Base-by-base conservation (phyloP, 2,113 vertebrate species). In the Thermophis baileyi region DNA sequence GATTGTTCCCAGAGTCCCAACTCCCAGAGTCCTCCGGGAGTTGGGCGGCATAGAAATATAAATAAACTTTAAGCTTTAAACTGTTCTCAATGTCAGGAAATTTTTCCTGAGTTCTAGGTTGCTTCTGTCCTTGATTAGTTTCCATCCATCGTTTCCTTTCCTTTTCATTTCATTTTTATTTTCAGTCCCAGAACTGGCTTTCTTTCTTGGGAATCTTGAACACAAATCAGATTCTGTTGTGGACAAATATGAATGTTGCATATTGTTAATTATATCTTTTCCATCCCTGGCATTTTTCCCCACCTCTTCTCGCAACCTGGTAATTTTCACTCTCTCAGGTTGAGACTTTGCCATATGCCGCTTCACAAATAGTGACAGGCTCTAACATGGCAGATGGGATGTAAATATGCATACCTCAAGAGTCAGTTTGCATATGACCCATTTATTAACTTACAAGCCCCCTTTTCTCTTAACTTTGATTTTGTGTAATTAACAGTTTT, bases 231-330 rank as follows among this genome's bases (percentile, higher is more conserved):
- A 53, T 18, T 93, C 81, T 89, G 30, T 22, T 91, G 63, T 89
- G 63, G 90, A 85, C 88, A 94, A 63, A 86, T 0, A 90, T 18
- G 85, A 0, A 86, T 88, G 60, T 8, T 85, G 44, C 57, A 94
- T 92, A 94, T 91, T 27, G 90, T 94, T 91, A 88, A 69, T 81
- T 55, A 93, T 92, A 92, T 85, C 92, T 93, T 24, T 89, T 89
- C 88, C 55, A 54, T 85, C 57, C 8, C 87, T 40, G 24, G 27
- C 55, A 50, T 22, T 14, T 30, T 16, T 12, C 1, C 27, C 6
- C 14, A 9, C 6, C 86, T n/a, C 49, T 18, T 81, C n/a, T 44
- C 11, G 30, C 30, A 55, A 35, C 11, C 27, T 47, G 44, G 40
- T 91, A 35, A 90, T 54, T 93, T 69, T 87, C 93, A 90, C 30